Conservation (phyloP, 1,140 invertebrate species). For the Geopemphigus sp. region DNA sequence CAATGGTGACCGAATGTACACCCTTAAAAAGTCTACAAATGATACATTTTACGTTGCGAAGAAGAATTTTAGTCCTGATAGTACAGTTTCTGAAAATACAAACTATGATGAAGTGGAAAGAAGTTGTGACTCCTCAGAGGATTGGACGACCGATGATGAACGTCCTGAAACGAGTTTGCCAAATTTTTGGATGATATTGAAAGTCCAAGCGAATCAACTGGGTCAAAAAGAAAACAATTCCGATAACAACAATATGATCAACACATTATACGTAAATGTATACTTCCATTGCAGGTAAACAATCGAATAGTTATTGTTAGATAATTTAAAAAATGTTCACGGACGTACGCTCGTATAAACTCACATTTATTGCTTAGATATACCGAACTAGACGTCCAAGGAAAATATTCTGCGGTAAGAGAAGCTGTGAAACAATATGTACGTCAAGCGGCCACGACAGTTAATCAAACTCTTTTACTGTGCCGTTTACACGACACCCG, state of each 20-base stretch:
- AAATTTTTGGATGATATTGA: constrained; percentile 75
- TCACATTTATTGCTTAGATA: constrained; percentile 56
- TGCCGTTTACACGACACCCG: constrained; percentile 69
- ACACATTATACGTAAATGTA: constrained; percentile 59
- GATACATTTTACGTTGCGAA: constrained; percentile 32
- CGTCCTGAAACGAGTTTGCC: constrained; percentile 61
- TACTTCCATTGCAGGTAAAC: constrained; percentile 70
- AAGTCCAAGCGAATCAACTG: constrained; percentile 55
- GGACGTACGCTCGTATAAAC: neutral
- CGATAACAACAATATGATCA: neutral
- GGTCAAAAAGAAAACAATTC: constrained; percentile 4
- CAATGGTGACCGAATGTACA: neutral
- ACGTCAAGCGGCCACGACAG: constrained; percentile 57
- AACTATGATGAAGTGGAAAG: neutral
- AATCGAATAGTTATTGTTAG: too few species aligned
- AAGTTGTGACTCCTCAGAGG: constrained; percentile 49
- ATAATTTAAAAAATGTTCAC: too few species aligned
- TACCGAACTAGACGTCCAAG: constrained; percentile 56
- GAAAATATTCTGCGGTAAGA: constrained; percentile 27
- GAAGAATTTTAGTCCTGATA: neutral
- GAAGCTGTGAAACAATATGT: constrained; percentile 11
- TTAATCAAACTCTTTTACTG: constrained; percentile 73
- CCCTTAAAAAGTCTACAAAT: constrained; percentile 7
- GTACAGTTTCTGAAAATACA: neutral
- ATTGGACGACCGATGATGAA: constrained; percentile 62